Evolutionary conservation across 2,797 vertebrate species (phyloP), one percentile per base, ranked within the genome.

Genomic region (Mionectes olivaceus): DNA sequence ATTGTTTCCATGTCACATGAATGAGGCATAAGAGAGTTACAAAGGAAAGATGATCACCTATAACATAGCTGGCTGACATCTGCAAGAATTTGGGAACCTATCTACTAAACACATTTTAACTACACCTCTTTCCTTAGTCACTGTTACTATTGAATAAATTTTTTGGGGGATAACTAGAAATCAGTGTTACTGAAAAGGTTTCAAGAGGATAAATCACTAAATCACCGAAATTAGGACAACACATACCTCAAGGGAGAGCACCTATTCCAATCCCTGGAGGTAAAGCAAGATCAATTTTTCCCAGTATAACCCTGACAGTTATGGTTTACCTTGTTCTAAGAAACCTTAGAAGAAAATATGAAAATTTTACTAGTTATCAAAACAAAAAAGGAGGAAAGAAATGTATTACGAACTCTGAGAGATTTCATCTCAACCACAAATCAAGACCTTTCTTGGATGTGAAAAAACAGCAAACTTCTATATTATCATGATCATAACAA

Each of bases 1-100:
- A 99, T 99, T 98, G 98, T 97, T 99, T 99, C 98, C 99, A 99
- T 98, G 98, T 98, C 97, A 96, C 95, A 91, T 93, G 95, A 97
- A 97, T 90, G 94, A 97, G 94, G 88, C 97, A 96, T 97, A 96
- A 96, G 97, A 98, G 97, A 93, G 74, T 96, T 97, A 91, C 91
- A 95, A 96, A 95, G 92, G 87, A 88, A 92, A 61, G 84, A 97
- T 60, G 90, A 97, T 96, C 97, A 97, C 96, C 94, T 97, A 96
- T 81, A 95, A 95, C 85, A 93, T 91, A 94, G 70, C 94, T 95
- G 89, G 83, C 87, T 86, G 81, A 97, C 89, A 96, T 84, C 79
- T 90, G 94, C 81, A 93, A 71, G 95, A 94, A 94, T 90, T 80
- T 63, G 43, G 68, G 74, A 94, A 55, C 83, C 56, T 91, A 33